Evolutionary conservation across 1,140 invertebrate genomes (phyloP).

Genomic region (Bacillus rossius): DNA sequence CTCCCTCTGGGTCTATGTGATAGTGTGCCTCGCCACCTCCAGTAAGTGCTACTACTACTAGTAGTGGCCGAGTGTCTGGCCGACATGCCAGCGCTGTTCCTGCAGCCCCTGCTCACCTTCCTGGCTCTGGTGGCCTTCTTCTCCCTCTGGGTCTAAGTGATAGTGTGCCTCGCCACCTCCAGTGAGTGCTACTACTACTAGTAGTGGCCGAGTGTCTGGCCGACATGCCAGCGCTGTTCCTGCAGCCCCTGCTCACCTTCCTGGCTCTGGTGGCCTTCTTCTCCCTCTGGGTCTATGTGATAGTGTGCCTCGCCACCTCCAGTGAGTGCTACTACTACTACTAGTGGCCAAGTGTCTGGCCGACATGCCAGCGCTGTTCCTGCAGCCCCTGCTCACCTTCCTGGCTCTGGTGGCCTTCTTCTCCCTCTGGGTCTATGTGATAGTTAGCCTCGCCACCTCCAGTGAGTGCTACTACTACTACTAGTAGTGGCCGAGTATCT

Average conservation of each 20-base stretch:
- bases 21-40: conserved; percentile 63
- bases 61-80: no score
- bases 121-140: conserved; percentile 71
- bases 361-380: conserved; percentile 75
- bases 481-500: no score
- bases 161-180: conserved; percentile 63
- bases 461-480: no score
- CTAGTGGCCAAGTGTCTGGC: no score
- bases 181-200: no score
- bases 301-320: conserved; percentile 63
- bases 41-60: no score
- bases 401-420: conserved; percentile 71
- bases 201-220: no score
- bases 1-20: conserved; percentile 76
- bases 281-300: conserved; percentile 76
- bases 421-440: conserved; percentile 76
- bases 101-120: conserved; percentile 86
- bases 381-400: conserved; percentile 86
- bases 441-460: conserved; percentile 63
- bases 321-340: no score
- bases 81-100: conserved; percentile 75
- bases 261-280: conserved; percentile 71
- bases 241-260: conserved; percentile 86
- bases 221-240: conserved; percentile 75
- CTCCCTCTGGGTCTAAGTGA: conserved; percentile 76